A percentile compares a stretch with the other conserved stretches of the same genome.
These are phyloP conservation scores for Mimachlamys varia DNA, from an alignment of 2,888 invertebrate genomes.

Conservation along the genomic window DNA sequence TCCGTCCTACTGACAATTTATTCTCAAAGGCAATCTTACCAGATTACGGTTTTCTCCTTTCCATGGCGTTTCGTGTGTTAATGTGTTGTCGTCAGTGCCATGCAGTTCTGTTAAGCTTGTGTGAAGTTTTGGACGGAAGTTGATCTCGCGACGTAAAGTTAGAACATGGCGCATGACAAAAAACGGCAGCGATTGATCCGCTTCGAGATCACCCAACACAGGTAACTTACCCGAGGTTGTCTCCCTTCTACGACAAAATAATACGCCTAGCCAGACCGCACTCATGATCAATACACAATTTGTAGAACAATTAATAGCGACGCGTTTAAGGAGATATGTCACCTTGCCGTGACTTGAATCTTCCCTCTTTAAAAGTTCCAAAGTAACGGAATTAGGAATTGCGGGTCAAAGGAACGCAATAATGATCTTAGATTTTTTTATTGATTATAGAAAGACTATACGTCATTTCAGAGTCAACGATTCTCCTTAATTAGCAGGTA, in stretches of 20 bases:
- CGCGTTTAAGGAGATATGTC: too few relatives aligned
- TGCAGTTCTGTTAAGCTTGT: background rate
- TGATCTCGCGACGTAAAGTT: background rate
- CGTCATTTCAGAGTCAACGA: too few relatives aligned
- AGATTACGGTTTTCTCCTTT: background rate
- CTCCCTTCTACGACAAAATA: background rate
- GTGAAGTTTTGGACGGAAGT: background rate
- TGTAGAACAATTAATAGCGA: too few relatives aligned
- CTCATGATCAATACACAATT: too few relatives aligned
- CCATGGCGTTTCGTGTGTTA: background rate
- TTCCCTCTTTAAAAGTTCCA: too few relatives aligned
- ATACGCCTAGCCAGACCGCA: too few relatives aligned
- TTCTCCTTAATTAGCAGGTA: too few relatives aligned
- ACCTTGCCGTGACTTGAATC: too few relatives aligned
- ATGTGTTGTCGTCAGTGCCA: background rate
- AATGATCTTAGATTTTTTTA: too few relatives aligned
- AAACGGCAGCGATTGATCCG: slow-evolving; percentile 17
- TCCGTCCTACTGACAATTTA: background rate
- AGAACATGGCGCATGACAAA: slow-evolving; percentile 35
- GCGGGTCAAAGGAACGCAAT: too few relatives aligned
- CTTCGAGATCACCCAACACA: slow-evolving; percentile 17
- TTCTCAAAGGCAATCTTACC: background rate
- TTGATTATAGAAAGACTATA: too few relatives aligned
- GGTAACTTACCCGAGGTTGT: background rate
- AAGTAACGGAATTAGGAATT: too few relatives aligned